Evolutionary conservation across 2,113 vertebrate genomes (phyloP).

Genomic region (Amblyopsis rosae): DNA sequence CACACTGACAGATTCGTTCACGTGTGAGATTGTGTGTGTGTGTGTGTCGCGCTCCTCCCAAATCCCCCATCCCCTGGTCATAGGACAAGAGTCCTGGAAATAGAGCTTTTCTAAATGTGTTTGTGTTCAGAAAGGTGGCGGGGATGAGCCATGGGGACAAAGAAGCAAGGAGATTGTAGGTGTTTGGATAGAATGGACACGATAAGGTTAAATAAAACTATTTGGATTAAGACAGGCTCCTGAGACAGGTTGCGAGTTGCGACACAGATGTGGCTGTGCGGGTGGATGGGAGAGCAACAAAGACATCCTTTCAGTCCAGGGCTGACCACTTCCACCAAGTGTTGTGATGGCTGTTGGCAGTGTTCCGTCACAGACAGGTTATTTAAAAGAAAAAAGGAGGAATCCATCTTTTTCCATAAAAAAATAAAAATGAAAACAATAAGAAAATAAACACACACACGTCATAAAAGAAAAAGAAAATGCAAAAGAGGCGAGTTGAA

Average conservation of each 20-base stretch:
- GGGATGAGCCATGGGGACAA: not conserved
- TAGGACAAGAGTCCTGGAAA: slow-evolving; percentile 40
- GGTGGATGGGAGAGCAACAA: slow-evolving; percentile 52
- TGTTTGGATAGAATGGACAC: not conserved
- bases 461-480: slow-evolving; percentile 3
- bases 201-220: not conserved
- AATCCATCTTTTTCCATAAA: slow-evolving; percentile 20
- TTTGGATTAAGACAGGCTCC: slow-evolving; percentile 52
- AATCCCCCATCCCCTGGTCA: slow-evolving; percentile 28
- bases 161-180: not conserved
- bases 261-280: slow-evolving; percentile 10
- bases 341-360: slow-evolving; percentile 64
- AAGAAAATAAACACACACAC: not conserved
- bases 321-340: slow-evolving; percentile 39
- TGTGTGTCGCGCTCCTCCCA: too few relatives aligned
- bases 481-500: slow-evolving; percentile 13
- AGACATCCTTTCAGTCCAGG: slow-evolving; percentile 61
- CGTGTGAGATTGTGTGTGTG: slow-evolving; percentile 37
- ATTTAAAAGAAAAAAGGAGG: slow-evolving; percentile 45
- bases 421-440: not conserved
- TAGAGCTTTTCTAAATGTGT: slow-evolving; percentile 28
- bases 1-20: slow-evolving; percentile 57
- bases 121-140: not conserved
- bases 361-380: slow-evolving; percentile 66
- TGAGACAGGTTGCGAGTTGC: not conserved